Evolutionary conservation across 2,888 invertebrate species (phyloP), one percentile per base, ranked within the genome.

Genomic region (Bimastos eiseni): DNA sequence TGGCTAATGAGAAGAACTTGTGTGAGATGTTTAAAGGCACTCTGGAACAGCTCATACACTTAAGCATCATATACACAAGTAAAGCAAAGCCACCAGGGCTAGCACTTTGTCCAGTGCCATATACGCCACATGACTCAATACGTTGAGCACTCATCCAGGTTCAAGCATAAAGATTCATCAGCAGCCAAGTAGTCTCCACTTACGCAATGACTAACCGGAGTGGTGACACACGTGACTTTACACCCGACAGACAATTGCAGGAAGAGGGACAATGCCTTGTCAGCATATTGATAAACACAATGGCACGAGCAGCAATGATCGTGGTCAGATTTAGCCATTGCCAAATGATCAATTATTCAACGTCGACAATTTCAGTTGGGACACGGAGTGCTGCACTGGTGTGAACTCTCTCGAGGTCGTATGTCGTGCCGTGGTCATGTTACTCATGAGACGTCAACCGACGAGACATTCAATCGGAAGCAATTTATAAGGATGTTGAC

Each of bases 341-440:
- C 70, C n/a, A n/a, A 70, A 70, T 70, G 70, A 70, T 70, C 70
- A 70, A 70, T 70, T 70, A 70, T 70, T 70, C 70, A 70, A n/a
- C 30, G 70, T n/a, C n/a, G 8, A 70, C 70, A 70, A 70, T 70
- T 70, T 70, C 70, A n/a, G n/a, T n/a, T 70, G 70, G 70, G 70
- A 70, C 70, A 70, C n/a, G 8, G n/a, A 30, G 2, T 1, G n/a
- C n/a, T 70, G 70, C 70, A 70, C 70, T 70, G 70, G 70, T 70
- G 70, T 70, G 30, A 70, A 70, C 70, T 70, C 70, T 70, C 70
- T 70, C n/a, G 70, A 70, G 30, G 70, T 70, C 30, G 30, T 13
- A 70, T n/a, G 70, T 70, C 70, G n/a, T 70, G 70, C n/a, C n/a
- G 30, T 70, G 6, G 70, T 70, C 70, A 70, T n/a, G 70, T 70